A percentile compares a stretch with the other conserved stretches of the same genome.
phyloP scores from a whole-genome alignment of 2,888 invertebrate species.

The Philhelius pedissequus region DNA sequence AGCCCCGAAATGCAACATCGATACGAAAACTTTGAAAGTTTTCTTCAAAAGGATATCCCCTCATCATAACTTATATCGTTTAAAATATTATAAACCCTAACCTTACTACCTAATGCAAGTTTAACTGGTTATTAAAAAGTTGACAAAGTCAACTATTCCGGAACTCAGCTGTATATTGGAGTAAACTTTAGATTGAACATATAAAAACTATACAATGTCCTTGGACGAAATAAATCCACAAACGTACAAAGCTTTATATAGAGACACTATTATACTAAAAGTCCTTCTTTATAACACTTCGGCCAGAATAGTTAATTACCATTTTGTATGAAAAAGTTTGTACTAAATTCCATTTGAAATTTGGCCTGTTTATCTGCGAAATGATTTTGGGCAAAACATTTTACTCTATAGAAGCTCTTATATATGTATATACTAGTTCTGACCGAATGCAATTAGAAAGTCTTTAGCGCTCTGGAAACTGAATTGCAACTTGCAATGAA shows the following conservation, averaged over 20 bases:
- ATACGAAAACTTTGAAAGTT: conserved; percentile 4
- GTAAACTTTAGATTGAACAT: not conserved
- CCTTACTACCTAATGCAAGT: conserved; percentile 56
- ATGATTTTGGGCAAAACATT: not conserved
- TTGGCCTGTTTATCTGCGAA: conserved; percentile 7
- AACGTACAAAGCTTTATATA: not conserved
- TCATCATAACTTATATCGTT: conserved; percentile 13
- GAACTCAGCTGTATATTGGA: not conserved
- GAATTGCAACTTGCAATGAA: conserved; percentile 10
- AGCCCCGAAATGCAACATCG: not conserved
- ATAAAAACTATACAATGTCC: not conserved
- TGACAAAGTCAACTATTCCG: conserved; percentile 33
- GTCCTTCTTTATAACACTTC: conserved; percentile 20
- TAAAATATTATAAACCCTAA: conserved; percentile 30
- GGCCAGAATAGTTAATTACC: conserved; percentile 58
- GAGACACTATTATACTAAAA: not conserved
- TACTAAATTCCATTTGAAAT: conserved; percentile 48
- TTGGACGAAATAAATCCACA: not conserved
- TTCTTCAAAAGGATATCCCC: conserved; percentile 14
- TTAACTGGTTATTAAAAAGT: conserved; percentile 65
- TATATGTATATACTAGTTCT: too few relatives aligned
- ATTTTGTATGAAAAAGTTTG: conserved; percentile 50
- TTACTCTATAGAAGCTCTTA: too few relatives aligned
- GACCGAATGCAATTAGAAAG: conserved; percentile 49
- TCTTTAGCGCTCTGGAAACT: conserved; percentile 18